Conservation (phyloP, 2,888 invertebrate genomes). For the Chalcosyrphus nemorum region DNA sequence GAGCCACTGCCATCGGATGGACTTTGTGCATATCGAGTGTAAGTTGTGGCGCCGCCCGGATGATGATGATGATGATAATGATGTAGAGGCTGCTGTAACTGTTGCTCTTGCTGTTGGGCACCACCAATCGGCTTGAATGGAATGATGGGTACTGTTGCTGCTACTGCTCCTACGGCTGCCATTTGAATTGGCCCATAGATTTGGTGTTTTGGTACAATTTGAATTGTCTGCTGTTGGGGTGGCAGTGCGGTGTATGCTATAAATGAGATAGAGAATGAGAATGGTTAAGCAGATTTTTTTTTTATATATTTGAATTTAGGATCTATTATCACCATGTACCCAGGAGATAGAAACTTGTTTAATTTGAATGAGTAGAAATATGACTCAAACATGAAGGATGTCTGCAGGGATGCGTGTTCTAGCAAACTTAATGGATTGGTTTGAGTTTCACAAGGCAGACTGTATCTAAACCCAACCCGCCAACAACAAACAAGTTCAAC, state of each 20-base stretch:
- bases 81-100: slow-evolving; percentile 33
- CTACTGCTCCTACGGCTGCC: slow-evolving; percentile 57
- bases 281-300: not conserved
- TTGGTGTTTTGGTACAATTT: slow-evolving; percentile 40
- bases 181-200: slow-evolving; percentile 33
- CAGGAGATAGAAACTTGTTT: too few relatives aligned
- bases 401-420: too few relatives aligned
- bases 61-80: slow-evolving; percentile 39
- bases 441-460: too few relatives aligned
- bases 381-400: too few relatives aligned
- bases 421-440: too few relatives aligned
- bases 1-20: slow-evolving; percentile 23
- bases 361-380: too few relatives aligned
- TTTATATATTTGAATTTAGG: not conserved
- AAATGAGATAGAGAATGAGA: not conserved
- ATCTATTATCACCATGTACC: not conserved
- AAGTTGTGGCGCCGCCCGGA: slow-evolving; percentile 29
- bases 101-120: slow-evolving; percentile 70
- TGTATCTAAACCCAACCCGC: not conserved
- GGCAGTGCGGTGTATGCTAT: slow-evolving; percentile 20
- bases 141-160: slow-evolving; percentile 27
- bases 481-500: not conserved
- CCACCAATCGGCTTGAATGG: slow-evolving; percentile 33
- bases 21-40: slow-evolving; percentile 34
- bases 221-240: slow-evolving; percentile 33